Base-by-base conservation (phyloP, 2,888 invertebrate species). In the Idaea biselata region DNA sequence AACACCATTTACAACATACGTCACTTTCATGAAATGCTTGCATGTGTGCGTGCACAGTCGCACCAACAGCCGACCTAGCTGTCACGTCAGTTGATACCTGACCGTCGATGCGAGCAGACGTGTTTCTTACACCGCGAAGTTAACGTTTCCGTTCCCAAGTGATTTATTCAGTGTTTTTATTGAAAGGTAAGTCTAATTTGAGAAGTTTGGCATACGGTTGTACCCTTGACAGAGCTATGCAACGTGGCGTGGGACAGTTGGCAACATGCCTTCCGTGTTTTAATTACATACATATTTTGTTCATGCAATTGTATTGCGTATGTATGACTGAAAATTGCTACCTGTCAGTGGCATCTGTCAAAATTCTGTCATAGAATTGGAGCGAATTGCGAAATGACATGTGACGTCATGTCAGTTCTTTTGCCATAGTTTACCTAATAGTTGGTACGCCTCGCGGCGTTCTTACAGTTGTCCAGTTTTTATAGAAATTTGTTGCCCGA, bases 71-170 rank as follows among this genome's bases (percentile, higher is more conserved):
- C 73, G 74, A 78, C 73, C 74, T 77, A 80, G 78, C 79, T 72
- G 78, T 75, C 76, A 76, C 78, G 75, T 76, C 80, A 84, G 90
- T 91, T 86, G 80, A 80, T 84, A 85, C 76, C 80, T 73, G 80
- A 73, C 76, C 76, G 77, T 75, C 73, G 68, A 25, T 33, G 65
- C 60, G 73, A 60, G 60, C 76, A 76, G 80, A 81, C 83, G 88
- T 44, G 44, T 81, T 70, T 78, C 60, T 61, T 55, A 58, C 64
- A 63, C 64, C 75, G 77, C 77, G 76, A 67, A 74, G 76, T 77
- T 74, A 68, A 69, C 75, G 71, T 73, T 73, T 69, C 67, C 61
- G 62, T 65, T 66, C 58, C 64, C 73, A 78, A 80, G 82, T 71
- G 66, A 63, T 73, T 74, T 78, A 86, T 87, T 85, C 81, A 80